Evolutionary conservation across 2,888 invertebrate genomes (phyloP).

Genomic region (Epinotia ramella): DNA sequence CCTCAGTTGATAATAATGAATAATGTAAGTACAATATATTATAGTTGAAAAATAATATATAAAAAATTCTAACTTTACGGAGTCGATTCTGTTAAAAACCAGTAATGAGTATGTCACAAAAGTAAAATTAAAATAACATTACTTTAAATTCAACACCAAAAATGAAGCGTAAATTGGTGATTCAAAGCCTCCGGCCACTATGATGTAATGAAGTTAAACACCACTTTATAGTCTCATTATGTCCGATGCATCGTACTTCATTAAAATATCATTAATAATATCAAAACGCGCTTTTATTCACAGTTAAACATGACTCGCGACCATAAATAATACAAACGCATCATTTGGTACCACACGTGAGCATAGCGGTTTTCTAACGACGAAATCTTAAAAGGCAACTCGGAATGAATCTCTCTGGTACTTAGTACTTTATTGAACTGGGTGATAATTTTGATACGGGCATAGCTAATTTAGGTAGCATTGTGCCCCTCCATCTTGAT

Average conservation of each 20-base stretch:
- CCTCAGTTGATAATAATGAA: too few species aligned
- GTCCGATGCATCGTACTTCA: conserved; percentile 54
- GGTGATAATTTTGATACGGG: conserved; percentile 65
- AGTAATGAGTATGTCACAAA: not conserved
- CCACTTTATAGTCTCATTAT: conserved; percentile 47
- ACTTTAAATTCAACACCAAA: conserved; percentile 7
- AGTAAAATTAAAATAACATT: not conserved
- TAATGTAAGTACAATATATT: too few species aligned
- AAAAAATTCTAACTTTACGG: too few species aligned
- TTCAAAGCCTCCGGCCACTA: conserved; percentile 32
- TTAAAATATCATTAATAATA: conserved; percentile 69
- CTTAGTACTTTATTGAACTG: conserved; percentile 57
- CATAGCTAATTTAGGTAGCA: conserved; percentile 85
- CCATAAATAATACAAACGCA: conserved; percentile 65
- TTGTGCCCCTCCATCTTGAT: conserved; percentile 80
- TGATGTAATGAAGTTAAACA: conserved; percentile 44
- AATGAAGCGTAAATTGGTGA: conserved; percentile 22
- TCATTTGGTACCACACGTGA: conserved; percentile 73
- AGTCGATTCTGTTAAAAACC: too few species aligned
- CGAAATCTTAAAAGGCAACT: conserved; percentile 49
- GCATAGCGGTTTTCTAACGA: conserved; percentile 60
- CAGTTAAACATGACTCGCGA: conserved; percentile 60
- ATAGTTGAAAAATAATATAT: too few species aligned
- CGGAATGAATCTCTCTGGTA: too few species aligned
- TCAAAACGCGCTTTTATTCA: conserved; percentile 54